Evolutionary conservation across 2,888 invertebrate genomes (phyloP).

Genomic region (Sarcophaga caerulescens): DNA sequence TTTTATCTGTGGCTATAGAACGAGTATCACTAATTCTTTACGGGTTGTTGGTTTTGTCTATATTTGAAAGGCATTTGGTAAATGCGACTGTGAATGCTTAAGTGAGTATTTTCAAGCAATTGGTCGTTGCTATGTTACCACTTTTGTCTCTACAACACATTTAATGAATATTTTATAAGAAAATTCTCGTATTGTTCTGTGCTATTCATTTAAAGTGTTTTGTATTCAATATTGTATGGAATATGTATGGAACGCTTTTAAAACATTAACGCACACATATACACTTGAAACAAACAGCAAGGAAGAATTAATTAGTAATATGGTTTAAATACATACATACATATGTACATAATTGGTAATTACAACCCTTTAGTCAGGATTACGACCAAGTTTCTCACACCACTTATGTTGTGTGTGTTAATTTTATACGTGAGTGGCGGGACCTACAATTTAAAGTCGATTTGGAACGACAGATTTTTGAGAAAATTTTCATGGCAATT

Average conservation of each 20-base stretch:
- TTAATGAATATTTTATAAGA: slow-evolving; percentile 63
- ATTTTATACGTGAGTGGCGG: too few relatives aligned
- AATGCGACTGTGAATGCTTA: not conserved
- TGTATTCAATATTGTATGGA: not conserved
- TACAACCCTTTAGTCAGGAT: too few relatives aligned
- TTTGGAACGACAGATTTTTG: too few relatives aligned
- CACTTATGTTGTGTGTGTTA: too few relatives aligned
- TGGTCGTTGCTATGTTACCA: slow-evolving; percentile 48
- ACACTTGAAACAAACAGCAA: not conserved
- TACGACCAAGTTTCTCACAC: too few relatives aligned
- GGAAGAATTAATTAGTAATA: not conserved
- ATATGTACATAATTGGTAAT: too few relatives aligned
- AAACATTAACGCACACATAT: not conserved
- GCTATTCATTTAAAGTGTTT: not conserved
- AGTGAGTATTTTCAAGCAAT: slow-evolving; percentile 52
- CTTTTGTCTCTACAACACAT: slow-evolving; percentile 50
- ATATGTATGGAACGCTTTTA: not conserved
- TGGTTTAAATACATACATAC: too few relatives aligned
- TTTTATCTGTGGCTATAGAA: not conserved
- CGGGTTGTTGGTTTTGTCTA: not conserved
- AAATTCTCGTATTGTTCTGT: slow-evolving; percentile 12
- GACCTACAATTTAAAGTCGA: too few relatives aligned
- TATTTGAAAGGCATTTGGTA: not conserved
- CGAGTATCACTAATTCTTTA: not conserved
- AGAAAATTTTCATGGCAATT: too few relatives aligned